A percentile compares a stretch with the other conserved stretches of the same genome.
phyloP scores from a whole-genome alignment of 1,140 invertebrate genomes.

The Panagrolaimus sp. region DNA sequence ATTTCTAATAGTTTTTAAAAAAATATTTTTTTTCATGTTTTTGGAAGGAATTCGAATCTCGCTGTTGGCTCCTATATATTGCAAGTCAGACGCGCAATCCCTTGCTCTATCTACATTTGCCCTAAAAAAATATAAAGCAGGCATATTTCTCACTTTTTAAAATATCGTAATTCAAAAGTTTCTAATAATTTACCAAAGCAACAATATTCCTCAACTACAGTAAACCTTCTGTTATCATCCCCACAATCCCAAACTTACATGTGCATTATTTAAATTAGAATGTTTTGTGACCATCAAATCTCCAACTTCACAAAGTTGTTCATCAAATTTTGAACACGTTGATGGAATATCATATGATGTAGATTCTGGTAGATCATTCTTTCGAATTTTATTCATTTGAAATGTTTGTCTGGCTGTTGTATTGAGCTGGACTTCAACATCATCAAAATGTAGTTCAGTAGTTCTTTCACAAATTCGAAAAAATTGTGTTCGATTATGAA shows the following conservation, averaged over 20 bases:
- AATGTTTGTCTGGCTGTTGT: conserved; percentile 62
- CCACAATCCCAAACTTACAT: background rate
- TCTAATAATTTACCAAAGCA: too few relatives aligned
- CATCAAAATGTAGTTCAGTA: conserved; percentile 79
- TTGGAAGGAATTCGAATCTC: too few relatives aligned
- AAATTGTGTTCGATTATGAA: conserved; percentile 69
- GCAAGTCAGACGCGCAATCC: too few relatives aligned
- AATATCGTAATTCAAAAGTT: too few relatives aligned
- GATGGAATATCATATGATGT: conserved; percentile 8
- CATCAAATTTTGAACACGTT: conserved; percentile 46
- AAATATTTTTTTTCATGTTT: too few relatives aligned
- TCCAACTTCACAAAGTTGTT: conserved; percentile 66
- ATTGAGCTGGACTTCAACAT: conserved; percentile 77
- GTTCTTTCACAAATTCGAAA: conserved; percentile 62
- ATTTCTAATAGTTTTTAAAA: too few relatives aligned
- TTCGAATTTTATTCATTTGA: conserved; percentile 11
- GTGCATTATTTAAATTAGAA: conserved; percentile 71
- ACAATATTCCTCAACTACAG: too few relatives aligned
- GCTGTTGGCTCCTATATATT: too few relatives aligned
- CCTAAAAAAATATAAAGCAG: too few relatives aligned
- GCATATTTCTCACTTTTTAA: too few relatives aligned
- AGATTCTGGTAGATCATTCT: conserved; percentile 21
- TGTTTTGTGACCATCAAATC: conserved; percentile 90
- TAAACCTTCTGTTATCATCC: too few relatives aligned
- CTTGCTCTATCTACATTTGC: too few relatives aligned